Conservation (phyloP, 2,113 vertebrate genomes). For the Dasyornis broadbenti region DNA sequence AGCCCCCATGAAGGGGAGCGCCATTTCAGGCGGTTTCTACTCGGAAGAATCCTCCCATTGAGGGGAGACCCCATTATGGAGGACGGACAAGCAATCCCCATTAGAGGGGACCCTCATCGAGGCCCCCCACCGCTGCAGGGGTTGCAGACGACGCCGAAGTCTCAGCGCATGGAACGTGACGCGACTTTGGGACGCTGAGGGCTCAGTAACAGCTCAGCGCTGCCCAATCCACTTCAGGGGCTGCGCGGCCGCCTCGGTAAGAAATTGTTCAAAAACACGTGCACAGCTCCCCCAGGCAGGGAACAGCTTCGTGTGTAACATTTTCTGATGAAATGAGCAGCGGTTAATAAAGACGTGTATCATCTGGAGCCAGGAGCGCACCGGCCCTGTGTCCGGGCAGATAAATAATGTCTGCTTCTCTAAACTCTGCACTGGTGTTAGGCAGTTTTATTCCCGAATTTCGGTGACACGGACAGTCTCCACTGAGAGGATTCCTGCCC, state of each 20-base stretch:
- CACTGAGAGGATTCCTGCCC: background rate
- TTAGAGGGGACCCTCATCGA: fast-evolving
- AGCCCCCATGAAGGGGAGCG: background rate
- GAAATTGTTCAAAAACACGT: background rate
- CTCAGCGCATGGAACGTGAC: fast-evolving
- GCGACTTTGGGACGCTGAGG: fast-evolving
- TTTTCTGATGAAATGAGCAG: fast-evolving
- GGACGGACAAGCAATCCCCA: fast-evolving
- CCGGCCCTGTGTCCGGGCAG: background rate
- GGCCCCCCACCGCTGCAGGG: background rate
- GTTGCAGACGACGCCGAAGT: fast-evolving
- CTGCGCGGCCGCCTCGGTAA: background rate
- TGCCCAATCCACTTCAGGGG: fast-evolving
- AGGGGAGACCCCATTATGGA: background rate
- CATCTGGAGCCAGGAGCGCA: fast-evolving
- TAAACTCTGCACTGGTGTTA: fast-evolving
- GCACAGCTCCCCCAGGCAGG: no score
- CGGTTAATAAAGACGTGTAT: no score
- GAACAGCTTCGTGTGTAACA: fast-evolving
- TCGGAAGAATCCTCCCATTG: background rate
- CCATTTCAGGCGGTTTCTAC: background rate
- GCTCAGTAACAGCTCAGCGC: fast-evolving
- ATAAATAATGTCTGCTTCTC: fast-evolving
- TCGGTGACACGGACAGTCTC: fast-evolving
- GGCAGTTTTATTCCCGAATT: background rate